A percentile compares a stretch with the other conserved stretches of the same genome.
phyloP scores from a whole-genome alignment of 1,140 invertebrate species.

The Lamellibrachia luymesi region DNA sequence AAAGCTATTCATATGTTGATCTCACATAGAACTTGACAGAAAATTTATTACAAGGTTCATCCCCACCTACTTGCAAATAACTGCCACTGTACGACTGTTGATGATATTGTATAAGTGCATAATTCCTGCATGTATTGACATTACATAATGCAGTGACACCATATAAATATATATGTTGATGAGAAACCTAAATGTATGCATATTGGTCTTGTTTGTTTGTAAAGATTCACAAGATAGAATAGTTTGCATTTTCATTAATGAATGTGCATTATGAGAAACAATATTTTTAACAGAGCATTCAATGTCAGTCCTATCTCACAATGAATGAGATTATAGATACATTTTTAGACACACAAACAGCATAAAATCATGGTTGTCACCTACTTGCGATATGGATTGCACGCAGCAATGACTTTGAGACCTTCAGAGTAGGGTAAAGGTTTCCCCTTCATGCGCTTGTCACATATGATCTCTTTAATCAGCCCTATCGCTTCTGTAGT shows the following conservation, averaged over 20 bases:
- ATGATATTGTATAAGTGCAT: not conserved
- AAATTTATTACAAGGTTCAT: too few species aligned
- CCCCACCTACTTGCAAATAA: too few species aligned
- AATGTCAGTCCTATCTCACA: not conserved
- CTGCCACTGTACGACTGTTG: not conserved
- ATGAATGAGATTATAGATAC: not conserved
- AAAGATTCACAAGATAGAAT: not conserved
- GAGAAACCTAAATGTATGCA: not conserved
- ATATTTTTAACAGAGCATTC: not conserved
- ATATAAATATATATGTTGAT: not conserved
- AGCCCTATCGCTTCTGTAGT: constrained; percentile 51
- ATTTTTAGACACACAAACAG: not conserved
- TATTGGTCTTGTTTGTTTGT: not conserved
- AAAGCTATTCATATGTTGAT: not conserved
- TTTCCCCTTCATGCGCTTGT: constrained; percentile 41
- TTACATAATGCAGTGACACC: not conserved
- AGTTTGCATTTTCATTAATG: not conserved
- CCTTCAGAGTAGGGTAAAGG: constrained; percentile 33
- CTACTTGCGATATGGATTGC: constrained; percentile 53
- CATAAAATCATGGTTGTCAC: constrained; percentile 10
- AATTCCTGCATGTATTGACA: not conserved
- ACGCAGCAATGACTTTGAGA: constrained; percentile 50
- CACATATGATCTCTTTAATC: constrained; percentile 54
- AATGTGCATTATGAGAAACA: not conserved
- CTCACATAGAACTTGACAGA: too few species aligned